phyloP scores from a whole-genome alignment of 2,113 vertebrate species.

The Pongo pygmaeus region DNA sequence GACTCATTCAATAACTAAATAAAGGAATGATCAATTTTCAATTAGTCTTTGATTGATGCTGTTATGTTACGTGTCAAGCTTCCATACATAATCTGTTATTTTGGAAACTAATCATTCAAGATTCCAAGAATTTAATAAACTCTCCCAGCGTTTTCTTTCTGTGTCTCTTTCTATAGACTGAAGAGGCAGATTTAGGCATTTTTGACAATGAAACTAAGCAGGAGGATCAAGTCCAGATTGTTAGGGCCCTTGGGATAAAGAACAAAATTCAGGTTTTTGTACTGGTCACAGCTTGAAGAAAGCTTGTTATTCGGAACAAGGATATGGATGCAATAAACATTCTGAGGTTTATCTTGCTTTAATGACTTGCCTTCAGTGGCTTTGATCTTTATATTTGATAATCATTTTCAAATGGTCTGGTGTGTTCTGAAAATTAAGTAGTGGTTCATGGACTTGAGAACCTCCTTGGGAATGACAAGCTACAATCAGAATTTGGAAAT shows the following conservation, averaged over 20 bases:
- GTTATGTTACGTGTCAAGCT: conserved; percentile 36
- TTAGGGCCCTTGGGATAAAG: conserved; percentile 40
- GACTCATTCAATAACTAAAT: background rate
- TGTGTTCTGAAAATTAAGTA: conserved; percentile 57
- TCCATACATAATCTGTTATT: conserved; percentile 48
- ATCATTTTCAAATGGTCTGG: conserved; percentile 73
- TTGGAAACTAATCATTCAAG: conserved; percentile 44
- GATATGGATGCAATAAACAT: conserved; percentile 69
- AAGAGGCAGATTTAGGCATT: conserved; percentile 47
- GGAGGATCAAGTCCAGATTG: conserved; percentile 61
- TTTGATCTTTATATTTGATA: conserved; percentile 70
- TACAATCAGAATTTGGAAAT: conserved; percentile 54
- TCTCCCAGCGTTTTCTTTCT: background rate
- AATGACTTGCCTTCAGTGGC: conserved; percentile 69
- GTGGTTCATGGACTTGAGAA: conserved; percentile 45
- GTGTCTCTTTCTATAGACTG: conserved; percentile 21
- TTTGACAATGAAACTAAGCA: conserved; percentile 60
- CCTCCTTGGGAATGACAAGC: conserved; percentile 28
- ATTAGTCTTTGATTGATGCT: conserved; percentile 25
- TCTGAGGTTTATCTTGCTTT: conserved; percentile 60
- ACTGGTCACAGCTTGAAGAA: conserved; percentile 63
- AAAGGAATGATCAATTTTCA: background rate
- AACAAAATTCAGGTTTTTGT: conserved; percentile 48
- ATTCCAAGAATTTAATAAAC: conserved; percentile 64
- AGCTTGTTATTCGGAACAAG: conserved; percentile 59